A percentile compares a stretch with the other conserved stretches of the same genome.
phyloP scores from a whole-genome alignment of 2,888 invertebrate species.

The Nemoura dubitans region DNA sequence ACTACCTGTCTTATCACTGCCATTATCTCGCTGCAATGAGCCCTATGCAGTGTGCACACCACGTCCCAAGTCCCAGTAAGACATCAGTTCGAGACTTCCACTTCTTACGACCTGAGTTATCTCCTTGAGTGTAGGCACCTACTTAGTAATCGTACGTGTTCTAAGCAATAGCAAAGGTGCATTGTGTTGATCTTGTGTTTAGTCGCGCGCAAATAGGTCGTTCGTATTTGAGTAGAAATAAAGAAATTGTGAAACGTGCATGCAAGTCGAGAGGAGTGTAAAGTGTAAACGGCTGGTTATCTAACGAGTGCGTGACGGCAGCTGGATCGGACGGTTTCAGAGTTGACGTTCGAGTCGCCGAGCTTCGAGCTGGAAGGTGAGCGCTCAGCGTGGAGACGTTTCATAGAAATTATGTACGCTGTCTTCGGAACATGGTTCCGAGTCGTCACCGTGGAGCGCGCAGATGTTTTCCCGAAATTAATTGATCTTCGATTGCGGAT shows the following conservation, averaged over 20 bases:
- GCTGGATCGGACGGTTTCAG: no score
- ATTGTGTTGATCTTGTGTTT: not conserved
- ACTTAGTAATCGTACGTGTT: not conserved
- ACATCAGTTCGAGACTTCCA: not conserved
- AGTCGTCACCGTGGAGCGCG: no score
- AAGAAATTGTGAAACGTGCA: slow-evolving; percentile 5
- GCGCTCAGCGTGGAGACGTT: no score
- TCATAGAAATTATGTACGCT: no score
- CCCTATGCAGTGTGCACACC: not conserved
- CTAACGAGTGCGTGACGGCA: not conserved
- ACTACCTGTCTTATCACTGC: not conserved
- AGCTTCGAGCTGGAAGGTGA: no score
- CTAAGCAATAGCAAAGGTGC: not conserved
- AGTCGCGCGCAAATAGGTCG: not conserved
- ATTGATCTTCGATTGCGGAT: not conserved
- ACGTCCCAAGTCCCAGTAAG: not conserved
- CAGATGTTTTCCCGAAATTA: no score
- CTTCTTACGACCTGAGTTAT: no score
- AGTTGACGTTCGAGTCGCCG: no score
- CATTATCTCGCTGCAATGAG: not conserved
- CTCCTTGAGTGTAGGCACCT: not conserved
- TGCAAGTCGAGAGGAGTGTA: not conserved
- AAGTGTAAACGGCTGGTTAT: not conserved
- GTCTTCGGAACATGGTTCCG: no score
- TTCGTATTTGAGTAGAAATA: not conserved